phyloP scores from a whole-genome alignment of 2,113 vertebrate genomes.

The Barbus barbus region DNA sequence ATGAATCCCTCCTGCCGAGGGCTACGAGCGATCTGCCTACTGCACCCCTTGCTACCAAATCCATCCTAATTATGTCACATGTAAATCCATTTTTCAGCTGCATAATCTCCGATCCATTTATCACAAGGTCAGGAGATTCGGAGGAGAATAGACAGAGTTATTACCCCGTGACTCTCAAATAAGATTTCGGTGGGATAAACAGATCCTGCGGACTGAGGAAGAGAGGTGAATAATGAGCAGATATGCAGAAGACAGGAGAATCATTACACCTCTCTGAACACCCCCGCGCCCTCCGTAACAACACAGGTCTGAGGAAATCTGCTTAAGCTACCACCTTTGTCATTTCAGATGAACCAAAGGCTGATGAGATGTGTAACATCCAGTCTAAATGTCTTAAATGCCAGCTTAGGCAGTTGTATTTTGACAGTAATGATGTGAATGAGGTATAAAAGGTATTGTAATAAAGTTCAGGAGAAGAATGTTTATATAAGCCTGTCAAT shows the following conservation, averaged over 20 bases:
- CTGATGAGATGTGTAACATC: background rate
- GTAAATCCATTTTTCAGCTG: slow-evolving; percentile 56
- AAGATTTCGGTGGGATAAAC: slow-evolving; percentile 48
- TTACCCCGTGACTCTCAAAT: slow-evolving; percentile 50
- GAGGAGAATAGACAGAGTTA: slow-evolving; percentile 14
- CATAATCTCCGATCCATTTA: slow-evolving; percentile 51
- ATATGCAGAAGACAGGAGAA: slow-evolving; percentile 32
- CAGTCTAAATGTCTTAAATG: background rate
- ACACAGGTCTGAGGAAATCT: background rate
- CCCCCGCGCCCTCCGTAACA: background rate
- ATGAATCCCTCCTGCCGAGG: slow-evolving; percentile 45
- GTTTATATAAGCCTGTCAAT: slow-evolving; percentile 6
- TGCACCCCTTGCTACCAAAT: slow-evolving; percentile 47
- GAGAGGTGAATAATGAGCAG: slow-evolving; percentile 6
- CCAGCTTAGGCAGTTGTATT: background rate
- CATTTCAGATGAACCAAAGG: background rate
- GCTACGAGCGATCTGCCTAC: slow-evolving; percentile 22
- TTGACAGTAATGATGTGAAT: slow-evolving; percentile 31
- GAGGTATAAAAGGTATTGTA: background rate
- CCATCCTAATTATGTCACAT: slow-evolving; percentile 55
- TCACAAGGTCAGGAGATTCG: slow-evolving; percentile 42
- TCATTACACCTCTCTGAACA: slow-evolving; percentile 10
- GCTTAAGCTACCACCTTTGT: slow-evolving; percentile 22
- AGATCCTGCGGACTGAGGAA: slow-evolving; percentile 23
- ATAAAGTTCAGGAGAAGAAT: slow-evolving; percentile 23